Conservation (phyloP, 2,888 invertebrate genomes). For the Aphidoletes aphidimyza region DNA sequence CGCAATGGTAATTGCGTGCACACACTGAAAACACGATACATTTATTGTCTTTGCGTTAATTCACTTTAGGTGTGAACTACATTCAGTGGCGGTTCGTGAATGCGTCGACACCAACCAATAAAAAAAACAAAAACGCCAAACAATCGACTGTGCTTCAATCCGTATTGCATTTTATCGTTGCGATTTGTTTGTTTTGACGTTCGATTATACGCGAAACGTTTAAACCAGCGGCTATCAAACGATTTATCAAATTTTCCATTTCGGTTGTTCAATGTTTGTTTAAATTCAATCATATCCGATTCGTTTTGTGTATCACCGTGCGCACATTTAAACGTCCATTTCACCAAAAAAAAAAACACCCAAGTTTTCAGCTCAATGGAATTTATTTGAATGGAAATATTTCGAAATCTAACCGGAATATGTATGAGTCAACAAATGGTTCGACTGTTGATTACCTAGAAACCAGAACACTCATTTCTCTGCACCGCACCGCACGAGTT, state of each 20-base stretch:
- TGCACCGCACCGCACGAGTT: constrained; percentile 17
- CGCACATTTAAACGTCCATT: neutral
- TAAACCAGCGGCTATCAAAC: no score
- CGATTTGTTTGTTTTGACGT: neutral
- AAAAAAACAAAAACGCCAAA: neutral
- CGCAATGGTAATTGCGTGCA: constrained; percentile 15
- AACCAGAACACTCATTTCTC: constrained; percentile 1
- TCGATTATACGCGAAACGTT: neutral
- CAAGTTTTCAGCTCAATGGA: neutral
- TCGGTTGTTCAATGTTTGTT: neutral
- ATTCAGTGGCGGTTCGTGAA: neutral
- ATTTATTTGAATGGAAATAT: neutral
- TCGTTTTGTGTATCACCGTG: neutral
- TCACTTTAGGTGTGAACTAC: constrained; percentile 9
- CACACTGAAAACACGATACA: neutral
- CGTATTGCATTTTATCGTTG: neutral
- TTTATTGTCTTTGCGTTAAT: neutral
- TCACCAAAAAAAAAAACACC: no score
- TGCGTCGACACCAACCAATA: no score
- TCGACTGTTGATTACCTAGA: neutral
- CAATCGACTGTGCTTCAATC: neutral
- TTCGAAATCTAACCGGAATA: neutral
- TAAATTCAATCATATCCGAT: neutral
- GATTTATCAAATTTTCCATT: neutral
- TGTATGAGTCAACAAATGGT: neutral